phyloP scores from a whole-genome alignment of 2,113 vertebrate genomes.

The Eleginops maclovinus region DNA sequence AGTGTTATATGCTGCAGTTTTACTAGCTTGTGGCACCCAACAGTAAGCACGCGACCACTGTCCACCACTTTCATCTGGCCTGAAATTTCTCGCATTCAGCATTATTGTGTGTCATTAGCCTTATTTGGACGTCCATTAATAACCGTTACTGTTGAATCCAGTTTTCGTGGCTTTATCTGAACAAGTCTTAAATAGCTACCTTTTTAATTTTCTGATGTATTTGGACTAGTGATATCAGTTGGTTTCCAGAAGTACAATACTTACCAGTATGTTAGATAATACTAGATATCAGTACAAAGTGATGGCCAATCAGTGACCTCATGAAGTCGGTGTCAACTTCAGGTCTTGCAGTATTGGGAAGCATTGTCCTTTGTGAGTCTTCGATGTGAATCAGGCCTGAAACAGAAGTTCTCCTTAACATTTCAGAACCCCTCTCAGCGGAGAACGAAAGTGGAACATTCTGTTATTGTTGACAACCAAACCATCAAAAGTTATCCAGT shows the following conservation, averaged over 20 bases:
- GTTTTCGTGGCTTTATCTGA: background rate
- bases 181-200: no score
- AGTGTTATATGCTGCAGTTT: background rate
- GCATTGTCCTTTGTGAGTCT: background rate
- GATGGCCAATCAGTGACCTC: background rate
- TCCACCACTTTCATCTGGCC: background rate
- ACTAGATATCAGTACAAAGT: background rate
- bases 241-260: background rate
- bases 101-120: background rate
- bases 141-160: background rate
- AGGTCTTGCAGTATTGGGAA: background rate
- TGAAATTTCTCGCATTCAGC: background rate
- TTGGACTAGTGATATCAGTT: background rate
- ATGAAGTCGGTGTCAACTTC: background rate
- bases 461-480: constrained; percentile 69
- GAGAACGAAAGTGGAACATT: constrained; percentile 39
- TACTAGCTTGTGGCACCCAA: background rate
- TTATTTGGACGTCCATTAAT: no score
- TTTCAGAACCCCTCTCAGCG: constrained; percentile 30
- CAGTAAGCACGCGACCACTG: background rate
- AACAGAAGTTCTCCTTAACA: constrained; percentile 21
- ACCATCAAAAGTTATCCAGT: constrained; percentile 52
- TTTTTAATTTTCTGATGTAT: background rate
- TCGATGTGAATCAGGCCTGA: constrained; percentile 13
- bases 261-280: background rate